Evolutionary conservation across 2,797 vertebrate genomes (phyloP).

Genomic region (Novumbra hubbsi): DNA sequence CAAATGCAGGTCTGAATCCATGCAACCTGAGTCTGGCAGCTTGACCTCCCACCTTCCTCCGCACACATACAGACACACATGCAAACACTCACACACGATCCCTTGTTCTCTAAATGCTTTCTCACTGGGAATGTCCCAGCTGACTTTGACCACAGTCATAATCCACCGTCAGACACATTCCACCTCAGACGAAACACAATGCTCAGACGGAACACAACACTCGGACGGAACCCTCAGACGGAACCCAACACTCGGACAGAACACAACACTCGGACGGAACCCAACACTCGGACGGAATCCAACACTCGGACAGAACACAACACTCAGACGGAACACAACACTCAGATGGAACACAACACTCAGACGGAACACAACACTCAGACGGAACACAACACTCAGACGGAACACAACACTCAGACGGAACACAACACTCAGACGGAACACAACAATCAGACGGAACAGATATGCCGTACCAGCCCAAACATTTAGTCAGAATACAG

Average conservation of each 20-base stretch:
- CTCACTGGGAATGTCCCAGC: constrained; percentile 42
- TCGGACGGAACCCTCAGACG: too few species aligned
- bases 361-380: too few species aligned
- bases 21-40: constrained; percentile 12
- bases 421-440: too few species aligned
- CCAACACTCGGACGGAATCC: too few species aligned
- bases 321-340: constrained; percentile 37
- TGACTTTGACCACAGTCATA: constrained; percentile 51
- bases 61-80: too few species aligned
- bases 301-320: too few species aligned
- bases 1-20: neutral
- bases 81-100: constrained; percentile 27
- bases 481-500: constrained; percentile 27
- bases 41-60: too few species aligned
- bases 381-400: too few species aligned
- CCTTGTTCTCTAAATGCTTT: constrained; percentile 49
- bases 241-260: too few species aligned
- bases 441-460: constrained; percentile 23
- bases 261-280: too few species aligned
- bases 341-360: constrained; percentile 33
- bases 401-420: too few species aligned
- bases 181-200: constrained; percentile 46
- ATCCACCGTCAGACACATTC: constrained; percentile 51
- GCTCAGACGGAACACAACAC: constrained; percentile 33
- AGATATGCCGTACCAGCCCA: constrained; percentile 30